phyloP scores from a whole-genome alignment of 2,113 vertebrate genomes.

The Jacana jacana region DNA sequence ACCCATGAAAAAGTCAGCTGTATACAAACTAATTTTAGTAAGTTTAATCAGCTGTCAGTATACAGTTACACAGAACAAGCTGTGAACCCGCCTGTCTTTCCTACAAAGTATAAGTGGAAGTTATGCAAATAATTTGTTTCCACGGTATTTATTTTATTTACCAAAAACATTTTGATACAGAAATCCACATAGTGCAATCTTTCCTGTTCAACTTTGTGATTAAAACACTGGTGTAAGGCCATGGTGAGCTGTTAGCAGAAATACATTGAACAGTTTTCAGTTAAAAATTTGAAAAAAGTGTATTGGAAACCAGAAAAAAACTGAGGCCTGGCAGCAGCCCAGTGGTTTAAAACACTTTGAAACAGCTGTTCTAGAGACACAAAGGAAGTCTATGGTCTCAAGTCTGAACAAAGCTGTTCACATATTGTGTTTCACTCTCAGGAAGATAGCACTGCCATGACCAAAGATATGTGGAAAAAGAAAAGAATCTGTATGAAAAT shows the following conservation, averaged over 20 bases:
- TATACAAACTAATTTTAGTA: neutral
- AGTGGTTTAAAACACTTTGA: neutral
- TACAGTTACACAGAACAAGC: neutral
- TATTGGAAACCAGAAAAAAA: neutral
- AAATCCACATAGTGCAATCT: neutral
- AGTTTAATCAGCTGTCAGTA: neutral
- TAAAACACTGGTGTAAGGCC: neutral
- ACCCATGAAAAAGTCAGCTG: neutral
- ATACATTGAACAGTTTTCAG: neutral
- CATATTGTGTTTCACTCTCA: neutral
- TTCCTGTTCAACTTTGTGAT: neutral
- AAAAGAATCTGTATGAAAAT: neutral
- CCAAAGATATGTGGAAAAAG: neutral
- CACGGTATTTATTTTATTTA: neutral
- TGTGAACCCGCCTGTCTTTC: neutral
- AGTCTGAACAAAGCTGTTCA: neutral
- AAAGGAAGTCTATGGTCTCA: neutral
- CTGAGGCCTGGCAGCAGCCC: neutral
- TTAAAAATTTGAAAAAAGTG: neutral
- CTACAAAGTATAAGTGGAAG: neutral
- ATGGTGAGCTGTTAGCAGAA: neutral
- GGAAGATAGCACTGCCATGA: neutral
- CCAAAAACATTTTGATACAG: neutral
- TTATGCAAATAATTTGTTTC: neutral
- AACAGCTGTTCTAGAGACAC: neutral